Evolutionary conservation across 2,888 invertebrate species (phyloP).

Genomic region (Ischnus inquisitorius): DNA sequence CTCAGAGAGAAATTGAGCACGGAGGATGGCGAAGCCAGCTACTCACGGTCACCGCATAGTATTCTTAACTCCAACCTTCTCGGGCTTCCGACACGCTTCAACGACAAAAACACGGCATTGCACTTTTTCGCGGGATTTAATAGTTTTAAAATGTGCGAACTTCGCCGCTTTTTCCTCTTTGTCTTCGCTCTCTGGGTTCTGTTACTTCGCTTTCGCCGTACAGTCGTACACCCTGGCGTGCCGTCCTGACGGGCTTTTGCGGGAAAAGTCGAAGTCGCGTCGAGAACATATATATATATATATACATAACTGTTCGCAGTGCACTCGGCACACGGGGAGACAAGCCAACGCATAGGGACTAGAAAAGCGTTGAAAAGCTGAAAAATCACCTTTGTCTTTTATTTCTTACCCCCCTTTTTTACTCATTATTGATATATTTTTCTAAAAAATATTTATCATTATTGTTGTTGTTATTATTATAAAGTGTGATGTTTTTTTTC

Average conservation of each 20-base stretch:
- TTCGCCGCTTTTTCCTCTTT: constrained; percentile 8
- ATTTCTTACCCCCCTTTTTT: constrained; percentile 51
- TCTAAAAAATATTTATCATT: not conserved
- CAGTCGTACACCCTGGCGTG: constrained; percentile 43
- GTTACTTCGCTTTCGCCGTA: not conserved
- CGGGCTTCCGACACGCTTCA: constrained; percentile 52
- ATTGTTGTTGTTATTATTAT: not conserved
- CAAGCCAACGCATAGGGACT: constrained; percentile 23
- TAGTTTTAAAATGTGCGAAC: constrained; percentile 70
- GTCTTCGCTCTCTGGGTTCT: constrained; percentile 36
- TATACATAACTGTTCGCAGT: constrained; percentile 47
- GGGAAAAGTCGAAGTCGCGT: constrained; percentile 63
- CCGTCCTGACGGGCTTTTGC: constrained; percentile 59
- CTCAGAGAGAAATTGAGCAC: not conserved
- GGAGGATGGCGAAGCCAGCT: constrained; percentile 49
- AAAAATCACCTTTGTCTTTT: constrained; percentile 37
- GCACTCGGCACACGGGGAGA: constrained; percentile 33
- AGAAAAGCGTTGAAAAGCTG: constrained; percentile 49
- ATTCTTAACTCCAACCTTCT: constrained; percentile 38
- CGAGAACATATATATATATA: constrained; percentile 28
- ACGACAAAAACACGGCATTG: constrained; percentile 73
- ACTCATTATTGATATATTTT: constrained; percentile 10
- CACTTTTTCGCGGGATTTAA: constrained; percentile 74
- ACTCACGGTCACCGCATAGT: constrained; percentile 66
- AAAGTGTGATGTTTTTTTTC: too few relatives aligned